A percentile compares a stretch with the other conserved stretches of the same genome.
These are phyloP conservation scores for Netelia inedita DNA, from an alignment of 2,888 invertebrate species.

Conservation along the genomic window DNA sequence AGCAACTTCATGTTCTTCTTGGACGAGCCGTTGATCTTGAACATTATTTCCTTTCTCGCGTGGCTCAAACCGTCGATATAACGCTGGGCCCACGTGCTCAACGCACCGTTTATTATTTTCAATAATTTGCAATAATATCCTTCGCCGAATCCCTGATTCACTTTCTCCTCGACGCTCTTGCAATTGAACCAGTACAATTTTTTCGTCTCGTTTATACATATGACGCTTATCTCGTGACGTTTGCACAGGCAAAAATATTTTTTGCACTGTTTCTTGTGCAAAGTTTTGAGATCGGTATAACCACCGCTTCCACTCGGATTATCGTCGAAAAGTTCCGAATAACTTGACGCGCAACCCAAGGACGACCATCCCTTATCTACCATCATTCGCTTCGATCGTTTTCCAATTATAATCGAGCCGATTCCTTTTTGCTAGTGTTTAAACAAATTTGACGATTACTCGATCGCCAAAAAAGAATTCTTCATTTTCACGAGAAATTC, in stretches of 20 bases:
- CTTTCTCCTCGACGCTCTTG: slow-evolving; percentile 82
- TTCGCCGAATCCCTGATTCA: slow-evolving; percentile 80
- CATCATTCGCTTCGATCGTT: slow-evolving; percentile 78
- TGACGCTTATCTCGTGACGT: slow-evolving; percentile 83
- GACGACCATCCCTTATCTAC: slow-evolving; percentile 82
- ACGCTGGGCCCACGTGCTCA: slow-evolving; percentile 81
- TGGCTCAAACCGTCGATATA: slow-evolving; percentile 81
- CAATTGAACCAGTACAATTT: slow-evolving; percentile 83
- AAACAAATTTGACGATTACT: slow-evolving; percentile 21
- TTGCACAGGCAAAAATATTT: slow-evolving; percentile 83
- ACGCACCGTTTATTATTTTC: slow-evolving; percentile 80
- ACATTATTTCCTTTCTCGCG: slow-evolving; percentile 81
- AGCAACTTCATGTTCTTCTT: slow-evolving; percentile 83
- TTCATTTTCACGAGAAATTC: background rate
- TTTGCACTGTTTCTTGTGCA: slow-evolving; percentile 81
- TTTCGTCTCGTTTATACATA: slow-evolving; percentile 82
- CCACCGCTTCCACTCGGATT: slow-evolving; percentile 74
- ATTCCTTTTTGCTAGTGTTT: slow-evolving; percentile 21
- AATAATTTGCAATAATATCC: slow-evolving; percentile 83
- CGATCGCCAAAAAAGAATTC: background rate
- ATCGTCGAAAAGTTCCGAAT: slow-evolving; percentile 79
- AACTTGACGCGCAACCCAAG: slow-evolving; percentile 77
- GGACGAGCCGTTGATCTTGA: slow-evolving; percentile 82
- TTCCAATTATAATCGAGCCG: slow-evolving; percentile 27
- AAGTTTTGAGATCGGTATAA: slow-evolving; percentile 79